Evolutionary conservation across 37 sponge, comb jelly and placozoan species (phyloP).

Genomic region (Cladorhizidae sp.): DNA sequence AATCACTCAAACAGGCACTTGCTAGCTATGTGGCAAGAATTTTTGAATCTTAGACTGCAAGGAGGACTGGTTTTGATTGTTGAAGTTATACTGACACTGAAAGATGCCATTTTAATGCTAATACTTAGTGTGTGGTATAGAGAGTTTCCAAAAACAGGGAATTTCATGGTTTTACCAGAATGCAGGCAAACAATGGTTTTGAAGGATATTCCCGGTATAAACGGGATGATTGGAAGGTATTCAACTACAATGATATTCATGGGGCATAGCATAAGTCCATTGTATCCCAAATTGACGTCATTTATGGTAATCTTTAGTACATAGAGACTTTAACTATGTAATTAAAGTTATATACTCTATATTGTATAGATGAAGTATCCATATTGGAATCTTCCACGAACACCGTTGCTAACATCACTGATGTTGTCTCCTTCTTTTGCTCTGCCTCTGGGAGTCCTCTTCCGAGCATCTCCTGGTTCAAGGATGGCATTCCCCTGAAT

Average conservation of each 20-base stretch:
- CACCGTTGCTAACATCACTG: neutral
- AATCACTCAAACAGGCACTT: too few species aligned
- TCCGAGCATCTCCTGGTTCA: constrained; percentile 34
- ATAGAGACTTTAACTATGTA: neutral
- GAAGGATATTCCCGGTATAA: too few species aligned
- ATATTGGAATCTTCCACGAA: neutral
- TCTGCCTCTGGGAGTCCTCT: constrained; percentile 32
- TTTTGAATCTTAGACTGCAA: too few species aligned
- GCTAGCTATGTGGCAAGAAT: too few species aligned
- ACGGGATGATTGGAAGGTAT: too few species aligned
- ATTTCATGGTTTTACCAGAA: too few species aligned
- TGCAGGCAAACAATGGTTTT: neutral
- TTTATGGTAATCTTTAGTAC: neutral
- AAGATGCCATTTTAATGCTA: too few species aligned
- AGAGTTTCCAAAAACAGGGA: too few species aligned
- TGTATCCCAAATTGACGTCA: neutral
- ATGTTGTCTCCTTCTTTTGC: constrained; percentile 19
- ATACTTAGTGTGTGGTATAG: too few species aligned
- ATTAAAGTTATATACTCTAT: too few species aligned
- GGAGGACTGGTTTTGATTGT: too few species aligned
- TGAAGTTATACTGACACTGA: too few species aligned
- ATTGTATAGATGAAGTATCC: neutral
- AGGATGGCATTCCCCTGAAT: neutral
- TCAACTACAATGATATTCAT: constrained; percentile 2
- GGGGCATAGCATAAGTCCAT: neutral